Conservation (phyloP, 2,888 invertebrate species). For the Drosophila emarginata region DNA sequence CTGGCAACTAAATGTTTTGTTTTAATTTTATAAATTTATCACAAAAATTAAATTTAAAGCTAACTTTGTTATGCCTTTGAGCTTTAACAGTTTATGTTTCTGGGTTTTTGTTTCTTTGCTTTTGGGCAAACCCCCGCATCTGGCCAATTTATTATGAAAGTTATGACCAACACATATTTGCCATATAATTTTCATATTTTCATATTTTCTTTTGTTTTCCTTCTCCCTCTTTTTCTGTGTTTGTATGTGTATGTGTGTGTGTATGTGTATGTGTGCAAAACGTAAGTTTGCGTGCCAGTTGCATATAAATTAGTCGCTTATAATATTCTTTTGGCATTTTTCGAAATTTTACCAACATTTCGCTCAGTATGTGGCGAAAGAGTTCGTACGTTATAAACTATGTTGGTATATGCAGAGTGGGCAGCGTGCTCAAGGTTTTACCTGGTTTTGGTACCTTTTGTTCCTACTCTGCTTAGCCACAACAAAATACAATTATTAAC, state of each 20-base stretch:
- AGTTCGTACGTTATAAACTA: conserved; percentile 73
- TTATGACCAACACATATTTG: conserved; percentile 72
- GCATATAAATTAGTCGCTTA: conserved; percentile 74
- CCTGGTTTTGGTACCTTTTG: background rate
- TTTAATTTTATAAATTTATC: background rate
- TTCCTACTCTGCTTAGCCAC: conserved; percentile 5
- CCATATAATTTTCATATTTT: conserved; percentile 75
- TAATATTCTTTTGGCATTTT: conserved; percentile 78
- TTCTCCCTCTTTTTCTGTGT: conserved; percentile 41
- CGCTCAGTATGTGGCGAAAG: conserved; percentile 60
- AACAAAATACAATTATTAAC: conserved; percentile 77
- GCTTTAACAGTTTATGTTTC: background rate
- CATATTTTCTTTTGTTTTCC: conserved; percentile 69
- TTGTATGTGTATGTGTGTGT: conserved; percentile 32
- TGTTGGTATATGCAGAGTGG: conserved; percentile 51
- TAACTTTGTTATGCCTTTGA: background rate
- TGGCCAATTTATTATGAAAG: conserved; percentile 53
- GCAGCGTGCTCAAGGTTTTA: conserved; percentile 69
- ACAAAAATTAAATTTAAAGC: background rate
- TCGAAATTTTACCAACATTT: conserved; percentile 72
- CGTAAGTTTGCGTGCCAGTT: conserved; percentile 75
- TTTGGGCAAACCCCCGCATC: background rate
- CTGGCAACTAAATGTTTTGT: background rate
- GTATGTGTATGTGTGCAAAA: conserved; percentile 68
- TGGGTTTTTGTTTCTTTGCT: background rate